Evolutionary conservation across 2,888 invertebrate species (phyloP).

Genomic region (Tiphia femorata): DNA sequence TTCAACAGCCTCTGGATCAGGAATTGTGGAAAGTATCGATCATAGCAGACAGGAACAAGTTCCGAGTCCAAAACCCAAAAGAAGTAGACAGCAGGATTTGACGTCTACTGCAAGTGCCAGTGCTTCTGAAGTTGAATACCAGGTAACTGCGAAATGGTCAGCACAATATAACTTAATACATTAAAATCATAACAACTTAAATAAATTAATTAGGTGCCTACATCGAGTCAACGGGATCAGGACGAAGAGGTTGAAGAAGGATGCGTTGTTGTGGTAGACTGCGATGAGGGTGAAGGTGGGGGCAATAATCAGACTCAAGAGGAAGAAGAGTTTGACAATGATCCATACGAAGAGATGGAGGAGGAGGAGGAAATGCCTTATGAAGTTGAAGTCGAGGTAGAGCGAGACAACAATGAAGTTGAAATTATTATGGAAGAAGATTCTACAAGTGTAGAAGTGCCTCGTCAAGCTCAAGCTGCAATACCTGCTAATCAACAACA

Average conservation of each 20-base stretch:
- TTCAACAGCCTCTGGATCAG: conserved; percentile 57
- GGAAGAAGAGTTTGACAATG: conserved; percentile 71
- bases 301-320: conserved; percentile 68
- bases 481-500: conserved; percentile 72
- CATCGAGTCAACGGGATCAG: conserved; percentile 88
- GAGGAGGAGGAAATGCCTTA: conserved; percentile 66
- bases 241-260: conserved; percentile 77
- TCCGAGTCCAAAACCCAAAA: conserved; percentile 60
- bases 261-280: conserved; percentile 82
- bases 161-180: not conserved
- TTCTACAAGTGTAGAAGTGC: conserved; percentile 72
- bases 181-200: not conserved
- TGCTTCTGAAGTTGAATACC: conserved; percentile 65
- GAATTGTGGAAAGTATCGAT: conserved; percentile 57
- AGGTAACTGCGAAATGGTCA: conserved; percentile 43
- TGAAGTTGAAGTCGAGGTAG: conserved; percentile 68
- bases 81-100: conserved; percentile 59
- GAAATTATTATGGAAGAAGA: conserved; percentile 75
- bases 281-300: conserved; percentile 80
- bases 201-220: conserved; percentile 76
- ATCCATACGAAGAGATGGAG: conserved; percentile 65
- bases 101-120: conserved; percentile 57
- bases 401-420: conserved; percentile 75
- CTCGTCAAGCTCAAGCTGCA: conserved; percentile 72
- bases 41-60: conserved; percentile 57